Conservation (phyloP, 2,113 vertebrate genomes). For the Athene cunicularia region DNA sequence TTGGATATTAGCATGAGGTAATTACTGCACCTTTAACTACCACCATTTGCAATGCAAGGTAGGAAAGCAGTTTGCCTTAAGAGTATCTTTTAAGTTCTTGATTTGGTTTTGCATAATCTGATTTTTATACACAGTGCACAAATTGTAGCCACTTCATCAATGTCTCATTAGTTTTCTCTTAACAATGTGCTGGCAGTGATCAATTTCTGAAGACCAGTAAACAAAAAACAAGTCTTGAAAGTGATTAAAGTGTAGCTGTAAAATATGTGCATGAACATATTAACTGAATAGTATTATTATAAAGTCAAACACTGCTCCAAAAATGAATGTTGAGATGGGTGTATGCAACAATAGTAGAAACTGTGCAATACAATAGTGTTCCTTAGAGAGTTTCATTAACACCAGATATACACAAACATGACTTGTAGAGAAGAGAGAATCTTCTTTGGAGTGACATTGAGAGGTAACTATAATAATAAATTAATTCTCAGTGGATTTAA, state of each 20-base stretch:
- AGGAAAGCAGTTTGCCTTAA: not conserved
- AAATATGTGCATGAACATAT: not conserved
- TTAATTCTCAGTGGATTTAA: not conserved
- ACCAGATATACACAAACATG: not conserved
- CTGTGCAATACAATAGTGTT: not conserved
- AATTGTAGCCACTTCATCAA: conserved; percentile 79
- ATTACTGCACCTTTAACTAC: not conserved
- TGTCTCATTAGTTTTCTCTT: conserved; percentile 79
- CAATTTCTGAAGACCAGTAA: conserved; percentile 79
- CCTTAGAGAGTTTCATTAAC: not conserved
- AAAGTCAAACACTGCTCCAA: not conserved
- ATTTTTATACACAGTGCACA: conserved; percentile 75
- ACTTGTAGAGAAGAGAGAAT: not conserved
- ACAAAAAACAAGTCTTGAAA: conserved; percentile 72
- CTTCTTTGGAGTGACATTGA: not conserved
- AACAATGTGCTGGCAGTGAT: conserved; percentile 77
- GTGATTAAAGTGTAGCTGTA: conserved; percentile 62
- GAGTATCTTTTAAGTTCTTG: conserved; percentile 42
- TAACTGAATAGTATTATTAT: not conserved
- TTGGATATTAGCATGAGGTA: conserved; percentile 11
- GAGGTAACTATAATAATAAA: not conserved
- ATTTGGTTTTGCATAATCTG: conserved; percentile 67
- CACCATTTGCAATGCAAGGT: not conserved
- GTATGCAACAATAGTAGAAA: not conserved
- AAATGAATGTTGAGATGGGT: not conserved